A percentile compares a stretch with the other conserved stretches of the same genome.
phyloP scores from a whole-genome alignment of 2,113 vertebrate genomes.

The Trogon melanurus region DNA sequence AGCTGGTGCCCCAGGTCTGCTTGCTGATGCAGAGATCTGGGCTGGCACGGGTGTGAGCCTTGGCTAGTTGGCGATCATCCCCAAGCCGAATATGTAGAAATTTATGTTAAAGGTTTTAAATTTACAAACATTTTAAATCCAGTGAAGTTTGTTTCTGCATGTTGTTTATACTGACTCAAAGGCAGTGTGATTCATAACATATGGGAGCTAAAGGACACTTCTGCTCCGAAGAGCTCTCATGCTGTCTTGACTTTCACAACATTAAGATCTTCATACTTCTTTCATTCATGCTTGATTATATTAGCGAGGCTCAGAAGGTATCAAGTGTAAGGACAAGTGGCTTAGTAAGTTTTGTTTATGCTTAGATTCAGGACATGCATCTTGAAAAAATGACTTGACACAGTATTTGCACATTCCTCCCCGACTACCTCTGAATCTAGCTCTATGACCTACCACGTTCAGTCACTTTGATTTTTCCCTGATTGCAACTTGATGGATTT shows the following conservation, averaged over 20 bases:
- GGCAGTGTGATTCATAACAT: neutral
- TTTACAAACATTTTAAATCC: slow-evolving; percentile 4
- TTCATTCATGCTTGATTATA: neutral
- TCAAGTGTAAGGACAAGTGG: neutral
- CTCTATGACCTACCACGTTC: neutral
- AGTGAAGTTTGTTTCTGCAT: neutral
- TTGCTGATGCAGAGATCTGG: neutral
- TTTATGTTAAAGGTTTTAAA: neutral
- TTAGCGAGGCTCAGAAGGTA: neutral
- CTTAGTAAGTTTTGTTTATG: neutral
- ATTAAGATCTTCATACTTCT: neutral
- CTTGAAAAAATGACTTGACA: neutral
- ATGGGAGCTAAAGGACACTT: neutral
- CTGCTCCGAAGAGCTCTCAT: neutral
- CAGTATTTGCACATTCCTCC: neutral
- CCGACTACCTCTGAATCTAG: neutral
- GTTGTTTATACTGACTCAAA: neutral
- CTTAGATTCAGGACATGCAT: neutral
- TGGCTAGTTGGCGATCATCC: neutral
- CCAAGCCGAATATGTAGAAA: neutral
- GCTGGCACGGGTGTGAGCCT: neutral
- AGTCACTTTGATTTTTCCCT: neutral
- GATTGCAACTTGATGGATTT: neutral
- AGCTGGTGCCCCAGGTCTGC: neutral
- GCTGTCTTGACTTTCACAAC: neutral